Conservation (phyloP, 2,888 invertebrate genomes). For the Clanis bilineata region DNA sequence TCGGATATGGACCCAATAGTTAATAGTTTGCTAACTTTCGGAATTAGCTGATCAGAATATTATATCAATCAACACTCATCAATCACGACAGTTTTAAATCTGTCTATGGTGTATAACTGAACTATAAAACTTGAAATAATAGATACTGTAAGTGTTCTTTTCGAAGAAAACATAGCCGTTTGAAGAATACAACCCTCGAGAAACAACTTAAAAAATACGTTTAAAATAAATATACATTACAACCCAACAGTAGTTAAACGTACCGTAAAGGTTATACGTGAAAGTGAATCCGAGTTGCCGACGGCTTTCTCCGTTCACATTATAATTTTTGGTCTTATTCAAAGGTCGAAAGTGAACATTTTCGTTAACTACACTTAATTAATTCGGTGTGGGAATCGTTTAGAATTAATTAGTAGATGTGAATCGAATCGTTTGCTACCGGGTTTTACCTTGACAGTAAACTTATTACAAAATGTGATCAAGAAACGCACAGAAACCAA, state of each 20-base stretch:
- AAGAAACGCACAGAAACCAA: too few relatives aligned
- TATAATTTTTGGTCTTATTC: constrained; percentile 4
- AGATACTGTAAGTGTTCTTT: too few relatives aligned
- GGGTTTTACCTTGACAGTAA: background rate
- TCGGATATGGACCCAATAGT: too few relatives aligned
- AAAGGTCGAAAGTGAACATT: constrained; percentile 15
- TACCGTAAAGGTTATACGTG: constrained; percentile 9
- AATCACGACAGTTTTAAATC: too few relatives aligned
- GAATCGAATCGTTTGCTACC: background rate
- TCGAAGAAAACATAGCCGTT: background rate
- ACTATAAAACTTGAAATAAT: too few relatives aligned
- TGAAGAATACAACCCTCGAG: background rate
- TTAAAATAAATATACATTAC: background rate
- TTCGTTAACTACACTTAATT: constrained; percentile 10
- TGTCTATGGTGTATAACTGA: too few relatives aligned
- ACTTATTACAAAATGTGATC: background rate
- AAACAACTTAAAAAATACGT: background rate
- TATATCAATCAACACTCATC: too few relatives aligned
- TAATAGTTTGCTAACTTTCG: too few relatives aligned
- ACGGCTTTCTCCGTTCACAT: constrained; percentile 7
- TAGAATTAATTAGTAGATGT: background rate
- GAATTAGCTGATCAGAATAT: too few relatives aligned
- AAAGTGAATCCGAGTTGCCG: background rate
- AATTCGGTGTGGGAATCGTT: background rate
- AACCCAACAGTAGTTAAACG: background rate